Percentiles rank a stretch among this genome's conserved stretches.
These are phyloP conservation scores for Butorides virescens DNA, from an alignment of 2,113 vertebrate genomes.

Conservation along the genomic window DNA sequence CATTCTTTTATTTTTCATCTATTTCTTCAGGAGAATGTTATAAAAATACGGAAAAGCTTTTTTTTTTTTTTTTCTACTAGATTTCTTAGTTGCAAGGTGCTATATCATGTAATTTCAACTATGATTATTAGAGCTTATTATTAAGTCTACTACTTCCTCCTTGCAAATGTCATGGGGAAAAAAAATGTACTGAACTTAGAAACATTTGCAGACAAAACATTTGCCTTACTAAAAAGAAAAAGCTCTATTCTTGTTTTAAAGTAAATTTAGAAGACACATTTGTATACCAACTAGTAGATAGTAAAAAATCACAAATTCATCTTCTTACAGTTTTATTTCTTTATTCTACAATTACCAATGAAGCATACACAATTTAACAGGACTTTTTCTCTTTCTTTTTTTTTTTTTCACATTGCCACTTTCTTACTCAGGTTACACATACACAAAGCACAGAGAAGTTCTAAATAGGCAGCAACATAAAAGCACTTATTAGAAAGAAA, in stretches of 20 bases:
- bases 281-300: background rate
- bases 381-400: background rate
- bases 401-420: background rate
- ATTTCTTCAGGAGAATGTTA: background rate
- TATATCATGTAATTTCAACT: background rate
- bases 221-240: background rate
- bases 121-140: background rate
- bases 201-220: background rate
- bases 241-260: background rate
- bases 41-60: background rate
- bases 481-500: background rate
- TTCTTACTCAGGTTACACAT: background rate
- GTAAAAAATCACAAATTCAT: background rate
- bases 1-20: background rate
- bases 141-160: background rate
- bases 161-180: background rate
- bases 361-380: background rate
- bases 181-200: background rate
- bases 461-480: background rate
- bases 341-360: background rate
- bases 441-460: background rate
- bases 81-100: background rate
- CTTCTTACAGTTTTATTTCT: background rate
- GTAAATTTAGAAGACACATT: background rate
- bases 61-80: background rate